phyloP scores from a whole-genome alignment of 1,140 invertebrate genomes.

The Philaenus spumarius region DNA sequence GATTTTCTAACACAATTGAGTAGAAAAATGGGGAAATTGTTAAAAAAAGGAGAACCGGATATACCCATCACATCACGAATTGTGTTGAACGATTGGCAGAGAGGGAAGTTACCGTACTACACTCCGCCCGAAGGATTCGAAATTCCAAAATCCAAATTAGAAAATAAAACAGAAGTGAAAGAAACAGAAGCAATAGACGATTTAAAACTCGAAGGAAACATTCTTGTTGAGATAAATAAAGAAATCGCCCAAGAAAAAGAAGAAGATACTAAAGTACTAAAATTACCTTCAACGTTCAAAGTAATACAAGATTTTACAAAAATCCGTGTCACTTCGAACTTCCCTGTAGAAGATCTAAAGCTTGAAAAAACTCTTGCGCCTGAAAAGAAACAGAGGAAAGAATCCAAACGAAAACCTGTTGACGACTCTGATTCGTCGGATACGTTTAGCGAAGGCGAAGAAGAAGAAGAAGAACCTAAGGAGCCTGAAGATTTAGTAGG shows the following conservation, averaged over 20 bases:
- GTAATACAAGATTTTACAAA: conserved; percentile 74
- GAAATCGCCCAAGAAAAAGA: conserved; percentile 9
- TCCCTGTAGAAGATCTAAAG: conserved; percentile 56
- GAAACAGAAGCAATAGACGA: not conserved
- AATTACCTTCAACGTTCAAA: conserved; percentile 33
- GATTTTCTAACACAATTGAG: conserved; percentile 94
- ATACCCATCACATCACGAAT: conserved; percentile 81
- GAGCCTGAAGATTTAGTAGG: conserved; percentile 39
- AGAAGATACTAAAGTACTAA: conserved; percentile 19
- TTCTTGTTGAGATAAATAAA: conserved; percentile 7
- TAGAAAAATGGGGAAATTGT: conserved; percentile 73
- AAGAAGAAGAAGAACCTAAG: conserved; percentile 27
- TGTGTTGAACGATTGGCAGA: conserved; percentile 98
- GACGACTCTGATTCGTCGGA: conserved; percentile 40
- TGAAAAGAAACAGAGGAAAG: conserved; percentile 31
- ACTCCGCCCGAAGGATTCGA: conserved; percentile 74
- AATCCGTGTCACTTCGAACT: conserved; percentile 66
- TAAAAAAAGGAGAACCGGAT: conserved; percentile 96
- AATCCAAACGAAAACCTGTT: conserved; percentile 26
- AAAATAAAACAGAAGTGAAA: not conserved
- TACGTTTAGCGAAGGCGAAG: conserved; percentile 40
- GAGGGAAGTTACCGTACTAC: conserved; percentile 95
- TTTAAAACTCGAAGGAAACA: conserved; percentile 2
- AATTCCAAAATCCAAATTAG: conserved; percentile 40
- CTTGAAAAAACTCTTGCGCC: not conserved